Evolutionary conservation across 2,888 invertebrate genomes (phyloP), one percentile per base, ranked within the genome.

Genomic region (Meloe dianella): DNA sequence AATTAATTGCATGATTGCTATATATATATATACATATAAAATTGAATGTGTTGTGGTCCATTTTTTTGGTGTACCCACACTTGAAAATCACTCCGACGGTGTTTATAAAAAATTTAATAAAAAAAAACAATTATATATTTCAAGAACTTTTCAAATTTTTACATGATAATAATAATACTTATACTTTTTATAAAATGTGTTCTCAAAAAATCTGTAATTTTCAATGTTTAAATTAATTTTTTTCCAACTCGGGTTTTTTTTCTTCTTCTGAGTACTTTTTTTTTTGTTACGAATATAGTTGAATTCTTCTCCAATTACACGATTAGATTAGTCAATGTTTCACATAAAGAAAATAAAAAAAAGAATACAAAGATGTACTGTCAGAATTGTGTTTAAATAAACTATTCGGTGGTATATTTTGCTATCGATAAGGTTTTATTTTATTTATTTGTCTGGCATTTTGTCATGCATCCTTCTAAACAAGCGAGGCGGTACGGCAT

Each of bases 241-340:
- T 64, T 69, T 68, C 68, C 74, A 60, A 66, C 67, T 65, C 71
- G 68, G 61, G 69, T 70, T 68, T 69, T 69, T 67, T 74, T n/a
- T 38, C 14, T 74, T 76, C 74, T 74, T 73, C 70, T 75, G 73
- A 78, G 76, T 79, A 79, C n/a, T 79, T 38, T 38, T 38, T 2
- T 3, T 80, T 76, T 74, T 75, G 70, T 75, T 72, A 72, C 72
- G 64, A 72, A 67, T 71, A 73, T 72, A 71, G 68, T 73, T 73
- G 65, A 74, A 73, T n/a, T n/a, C 76, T 78, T 78, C 65, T 47
- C 17, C 47, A 17, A 47, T 47, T 47, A 20, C 47, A 80, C 80
- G 80, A 80, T 74, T 81, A 81, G 81, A 78, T 76, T 81, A 82
- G 78, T 77, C 74, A 76, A 75, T 78, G 73, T 78, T 75, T 77